Evolutionary conservation across 2,113 vertebrate genomes (phyloP).

Genomic region (Varanus salvator): DNA sequence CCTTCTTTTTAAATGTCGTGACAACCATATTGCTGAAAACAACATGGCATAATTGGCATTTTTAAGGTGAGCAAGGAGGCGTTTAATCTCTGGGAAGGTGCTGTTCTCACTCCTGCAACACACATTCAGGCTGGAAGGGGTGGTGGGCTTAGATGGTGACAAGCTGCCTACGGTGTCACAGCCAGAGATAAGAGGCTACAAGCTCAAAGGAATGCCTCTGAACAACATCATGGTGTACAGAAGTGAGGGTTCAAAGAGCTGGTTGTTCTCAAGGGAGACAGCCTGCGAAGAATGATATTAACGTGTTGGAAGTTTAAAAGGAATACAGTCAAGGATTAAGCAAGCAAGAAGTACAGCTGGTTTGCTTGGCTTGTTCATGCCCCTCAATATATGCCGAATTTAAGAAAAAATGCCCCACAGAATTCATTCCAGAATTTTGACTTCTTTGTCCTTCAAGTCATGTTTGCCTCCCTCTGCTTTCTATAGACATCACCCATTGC

Average conservation of each 20-base stretch:
- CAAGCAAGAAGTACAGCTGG: not conserved
- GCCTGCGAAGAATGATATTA: conserved; percentile 51
- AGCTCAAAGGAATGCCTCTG: conserved; percentile 58
- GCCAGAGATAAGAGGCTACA: conserved; percentile 41
- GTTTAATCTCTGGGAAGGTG: not conserved
- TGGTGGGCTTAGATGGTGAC: conserved; percentile 34
- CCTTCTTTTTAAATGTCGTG: conserved; percentile 39
- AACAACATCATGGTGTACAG: conserved; percentile 26
- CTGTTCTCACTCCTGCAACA: conserved; percentile 32
- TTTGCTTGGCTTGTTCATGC: conserved; percentile 22
- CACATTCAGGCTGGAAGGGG: not conserved
- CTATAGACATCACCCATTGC: not conserved
- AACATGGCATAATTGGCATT: conserved; percentile 38
- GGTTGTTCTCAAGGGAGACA: conserved; percentile 46
- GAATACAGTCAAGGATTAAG: conserved; percentile 32
- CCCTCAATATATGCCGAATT: not conserved
- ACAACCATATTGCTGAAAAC: not conserved
- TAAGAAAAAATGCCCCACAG: not conserved
- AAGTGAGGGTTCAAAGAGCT: conserved; percentile 68
- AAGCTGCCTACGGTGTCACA: conserved; percentile 56
- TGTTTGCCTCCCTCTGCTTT: conserved; percentile 58
- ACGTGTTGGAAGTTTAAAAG: conserved; percentile 51
- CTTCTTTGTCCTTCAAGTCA: conserved; percentile 51
- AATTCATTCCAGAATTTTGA: conserved; percentile 18
- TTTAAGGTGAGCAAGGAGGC: conserved; percentile 41